phyloP scores from a whole-genome alignment of 1,140 invertebrate species.

The Macrosteles quadrilineatus region DNA sequence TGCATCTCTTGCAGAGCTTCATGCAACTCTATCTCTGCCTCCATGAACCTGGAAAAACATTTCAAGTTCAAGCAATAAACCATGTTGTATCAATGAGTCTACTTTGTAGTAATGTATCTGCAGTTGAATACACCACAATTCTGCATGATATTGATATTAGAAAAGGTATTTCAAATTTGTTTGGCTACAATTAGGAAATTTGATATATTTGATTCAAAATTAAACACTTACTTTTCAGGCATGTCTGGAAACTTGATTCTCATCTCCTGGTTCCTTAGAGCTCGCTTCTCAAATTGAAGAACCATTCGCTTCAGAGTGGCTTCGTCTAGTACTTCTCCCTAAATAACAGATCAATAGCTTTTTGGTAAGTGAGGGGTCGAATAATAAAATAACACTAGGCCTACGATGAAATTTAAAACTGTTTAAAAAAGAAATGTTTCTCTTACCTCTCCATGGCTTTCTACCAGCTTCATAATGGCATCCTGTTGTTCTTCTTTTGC shows the following conservation, averaged over 20 bases:
- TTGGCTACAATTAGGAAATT: too few species aligned
- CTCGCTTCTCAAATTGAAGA: conserved; percentile 91
- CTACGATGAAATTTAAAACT: too few species aligned
- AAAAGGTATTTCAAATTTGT: too few species aligned
- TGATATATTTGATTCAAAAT: too few species aligned
- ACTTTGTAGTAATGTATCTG: too few species aligned
- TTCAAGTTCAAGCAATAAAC: too few species aligned
- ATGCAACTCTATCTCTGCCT: conserved; percentile 95
- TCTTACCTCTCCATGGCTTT: conserved; percentile 54
- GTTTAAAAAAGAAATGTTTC: conserved; percentile 31
- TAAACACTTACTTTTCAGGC: conserved; percentile 76
- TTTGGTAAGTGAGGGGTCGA: conserved; percentile 35
- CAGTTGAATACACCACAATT: too few species aligned
- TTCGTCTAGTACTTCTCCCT: conserved; percentile 83
- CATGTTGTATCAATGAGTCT: too few species aligned
- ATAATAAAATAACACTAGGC: conserved; percentile 34
- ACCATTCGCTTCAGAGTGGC: conserved; percentile 85
- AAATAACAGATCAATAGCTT: too few species aligned
- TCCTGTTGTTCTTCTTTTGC: conserved; percentile 40
- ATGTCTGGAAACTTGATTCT: conserved; percentile 97
- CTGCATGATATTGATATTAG: too few species aligned
- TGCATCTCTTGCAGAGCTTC: conserved; percentile 92
- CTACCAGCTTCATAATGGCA: conserved; percentile 38
- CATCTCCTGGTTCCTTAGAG: conserved; percentile 96
- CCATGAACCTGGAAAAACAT: conserved; percentile 83